Evolutionary conservation across 1,140 invertebrate species (phyloP).

Genomic region (Dendrolimus kikuchii): DNA sequence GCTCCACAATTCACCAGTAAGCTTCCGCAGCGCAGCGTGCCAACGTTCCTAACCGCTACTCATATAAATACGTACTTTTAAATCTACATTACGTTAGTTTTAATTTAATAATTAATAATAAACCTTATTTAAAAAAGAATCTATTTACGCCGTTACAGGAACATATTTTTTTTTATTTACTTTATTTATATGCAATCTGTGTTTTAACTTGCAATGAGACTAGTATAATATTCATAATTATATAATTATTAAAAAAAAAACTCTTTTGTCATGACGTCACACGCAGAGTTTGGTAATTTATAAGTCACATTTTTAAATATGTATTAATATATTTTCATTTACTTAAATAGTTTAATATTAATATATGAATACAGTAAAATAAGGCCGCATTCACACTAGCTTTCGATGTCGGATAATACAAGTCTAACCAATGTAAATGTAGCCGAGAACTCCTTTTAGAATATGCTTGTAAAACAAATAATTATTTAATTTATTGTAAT

Average conservation of each 20-base stretch:
- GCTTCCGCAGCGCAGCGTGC: no score
- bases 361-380: slow-evolving; percentile 41
- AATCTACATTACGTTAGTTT: slow-evolving; percentile 36
- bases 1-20: no score
- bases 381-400: slow-evolving; percentile 63
- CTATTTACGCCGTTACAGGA: slow-evolving; percentile 66
- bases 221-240: slow-evolving; percentile 48
- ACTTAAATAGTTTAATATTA: slow-evolving; percentile 1
- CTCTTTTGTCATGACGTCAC: slow-evolving; percentile 43
- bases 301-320: slow-evolving; percentile 27
- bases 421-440: slow-evolving; percentile 53
- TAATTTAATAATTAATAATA: slow-evolving; percentile 49
- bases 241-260: slow-evolving; percentile 28
- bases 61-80: background rate
- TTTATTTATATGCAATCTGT: slow-evolving; percentile 52
- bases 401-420: slow-evolving; percentile 49
- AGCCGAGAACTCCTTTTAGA: slow-evolving; percentile 49
- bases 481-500: no score
- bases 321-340: background rate
- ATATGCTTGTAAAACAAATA: slow-evolving; percentile 21
- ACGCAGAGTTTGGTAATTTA: slow-evolving; percentile 35
- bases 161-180: slow-evolving; percentile 41
- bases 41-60: background rate
- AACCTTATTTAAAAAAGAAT: slow-evolving; percentile 12
- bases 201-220: slow-evolving; percentile 60